Percentiles rank a stretch among this genome's conserved stretches.
phyloP scores from a whole-genome alignment of 2,113 vertebrate genomes.

The Morone chrysops region DNA sequence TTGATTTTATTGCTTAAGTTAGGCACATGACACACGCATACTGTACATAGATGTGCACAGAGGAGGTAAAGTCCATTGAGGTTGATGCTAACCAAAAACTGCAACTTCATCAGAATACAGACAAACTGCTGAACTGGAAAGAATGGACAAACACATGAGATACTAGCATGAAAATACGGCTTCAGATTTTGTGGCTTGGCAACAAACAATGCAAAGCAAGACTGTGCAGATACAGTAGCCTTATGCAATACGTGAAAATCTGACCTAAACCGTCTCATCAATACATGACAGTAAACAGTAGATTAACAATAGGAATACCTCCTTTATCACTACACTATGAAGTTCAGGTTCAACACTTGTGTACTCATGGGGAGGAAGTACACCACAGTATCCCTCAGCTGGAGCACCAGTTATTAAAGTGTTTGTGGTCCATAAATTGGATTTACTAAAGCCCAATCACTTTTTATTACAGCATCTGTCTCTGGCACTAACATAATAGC shows the following conservation, averaged over 20 bases:
- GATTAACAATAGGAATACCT: not conserved
- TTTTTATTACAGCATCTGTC: slow-evolving; percentile 29
- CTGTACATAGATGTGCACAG: not conserved
- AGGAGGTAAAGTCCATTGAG: slow-evolving; percentile 30
- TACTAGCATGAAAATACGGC: not conserved
- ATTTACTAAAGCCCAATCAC: slow-evolving; percentile 19
- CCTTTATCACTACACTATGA: not conserved
- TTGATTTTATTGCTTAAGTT: slow-evolving; percentile 15
- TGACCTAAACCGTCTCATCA: no score
- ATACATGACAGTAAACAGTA: no score
- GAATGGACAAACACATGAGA: not conserved
- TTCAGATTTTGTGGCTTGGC: not conserved
- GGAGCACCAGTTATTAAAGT: slow-evolving; percentile 4
- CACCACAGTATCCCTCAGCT: not conserved
- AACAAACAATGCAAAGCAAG: not conserved
- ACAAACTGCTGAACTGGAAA: not conserved
- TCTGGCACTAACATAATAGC: not conserved
- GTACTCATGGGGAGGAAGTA: not conserved
- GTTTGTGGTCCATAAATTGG: slow-evolving; percentile 36
- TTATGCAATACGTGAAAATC: not conserved
- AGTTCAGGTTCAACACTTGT: not conserved
- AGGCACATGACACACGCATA: slow-evolving; percentile 43
- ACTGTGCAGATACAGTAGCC: accelerated
- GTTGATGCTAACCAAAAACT: not conserved
- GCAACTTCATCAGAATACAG: slow-evolving; percentile 6